These are phyloP conservation scores for Eunapius fragilis DNA, from an alignment of 37 sponge, comb jelly and placozoan genomes.

Conservation along the genomic window DNA sequence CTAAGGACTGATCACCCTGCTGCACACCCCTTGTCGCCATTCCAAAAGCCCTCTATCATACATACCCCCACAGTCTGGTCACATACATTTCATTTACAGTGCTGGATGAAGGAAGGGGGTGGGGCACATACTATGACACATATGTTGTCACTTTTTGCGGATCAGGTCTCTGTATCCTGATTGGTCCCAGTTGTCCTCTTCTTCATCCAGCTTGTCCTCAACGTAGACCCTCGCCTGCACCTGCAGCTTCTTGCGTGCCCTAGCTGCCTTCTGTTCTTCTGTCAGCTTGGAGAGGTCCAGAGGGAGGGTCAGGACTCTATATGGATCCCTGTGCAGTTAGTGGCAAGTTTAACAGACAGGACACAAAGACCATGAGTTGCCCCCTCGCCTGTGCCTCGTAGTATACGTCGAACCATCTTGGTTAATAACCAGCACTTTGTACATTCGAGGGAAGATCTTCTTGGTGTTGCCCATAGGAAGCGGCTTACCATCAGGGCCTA, in stretches of 20 bases:
- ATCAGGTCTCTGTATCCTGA: conserved; percentile 56
- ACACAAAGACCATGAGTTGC: background rate
- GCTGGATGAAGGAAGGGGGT: background rate
- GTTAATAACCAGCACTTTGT: conserved; percentile 66
- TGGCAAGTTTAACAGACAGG: background rate
- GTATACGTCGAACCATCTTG: conserved; percentile 83
- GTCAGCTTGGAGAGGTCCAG: conserved; percentile 63
- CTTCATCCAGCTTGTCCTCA: conserved; percentile 50
- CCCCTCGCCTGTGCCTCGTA: conserved; percentile 22
- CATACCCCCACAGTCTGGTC: background rate
- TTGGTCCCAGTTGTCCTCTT: conserved; percentile 64
- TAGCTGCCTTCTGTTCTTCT: conserved; percentile 39
- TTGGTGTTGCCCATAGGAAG: conserved; percentile 58
- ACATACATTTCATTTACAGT: background rate
- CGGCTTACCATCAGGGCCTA: conserved; percentile 80
- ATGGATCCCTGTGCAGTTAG: conserved; percentile 34
- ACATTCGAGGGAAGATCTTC: conserved; percentile 66
- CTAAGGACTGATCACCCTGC: background rate
- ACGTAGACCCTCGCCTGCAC: conserved; percentile 29
- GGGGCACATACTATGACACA: background rate
- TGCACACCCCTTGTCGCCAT: background rate
- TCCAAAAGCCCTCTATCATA: background rate
- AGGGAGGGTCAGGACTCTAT: conserved; percentile 66
- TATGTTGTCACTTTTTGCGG: background rate
- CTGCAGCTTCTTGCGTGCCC: conserved; percentile 13